A percentile compares a stretch with the other conserved stretches of the same genome.
These are phyloP conservation scores for Drepana falcataria DNA, from an alignment of 2,888 invertebrate genomes.

Conservation along the genomic window DNA sequence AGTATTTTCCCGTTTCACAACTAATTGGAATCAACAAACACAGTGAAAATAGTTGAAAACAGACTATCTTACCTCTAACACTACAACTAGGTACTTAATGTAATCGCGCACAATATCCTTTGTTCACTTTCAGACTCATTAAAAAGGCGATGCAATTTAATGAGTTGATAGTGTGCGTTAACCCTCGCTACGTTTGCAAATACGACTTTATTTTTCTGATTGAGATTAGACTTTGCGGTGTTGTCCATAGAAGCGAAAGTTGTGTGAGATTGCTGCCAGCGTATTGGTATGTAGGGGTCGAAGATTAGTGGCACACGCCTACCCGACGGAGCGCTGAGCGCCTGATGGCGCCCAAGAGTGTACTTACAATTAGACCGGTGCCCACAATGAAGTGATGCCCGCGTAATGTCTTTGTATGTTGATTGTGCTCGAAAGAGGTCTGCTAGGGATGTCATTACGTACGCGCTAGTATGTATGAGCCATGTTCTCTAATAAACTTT, in stretches of 20 bases:
- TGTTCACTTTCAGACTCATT: constrained; percentile 80
- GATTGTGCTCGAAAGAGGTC: constrained; percentile 67
- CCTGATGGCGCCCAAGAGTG: constrained; percentile 76
- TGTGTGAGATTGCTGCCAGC: constrained; percentile 24
- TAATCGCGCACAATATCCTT: constrained; percentile 77
- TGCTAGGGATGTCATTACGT: constrained; percentile 26
- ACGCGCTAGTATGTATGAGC: constrained; percentile 8
- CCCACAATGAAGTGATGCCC: constrained; percentile 78
- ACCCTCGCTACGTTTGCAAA: constrained; percentile 76
- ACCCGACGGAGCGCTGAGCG: constrained; percentile 75
- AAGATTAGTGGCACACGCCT: constrained; percentile 79
- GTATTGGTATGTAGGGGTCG: constrained; percentile 76
- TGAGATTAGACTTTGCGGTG: constrained; percentile 36
- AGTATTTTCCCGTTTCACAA: constrained; percentile 10
- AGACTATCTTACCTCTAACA: constrained; percentile 49
- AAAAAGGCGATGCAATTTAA: constrained; percentile 80
- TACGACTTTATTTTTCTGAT: constrained; percentile 28
- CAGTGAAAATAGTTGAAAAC: constrained; percentile 48
- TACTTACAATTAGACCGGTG: constrained; percentile 78
- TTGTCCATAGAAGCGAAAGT: constrained; percentile 30
- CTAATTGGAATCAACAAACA: constrained; percentile 29
- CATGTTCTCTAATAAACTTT: background rate
- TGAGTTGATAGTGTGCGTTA: constrained; percentile 79
- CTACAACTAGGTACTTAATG: constrained; percentile 73
- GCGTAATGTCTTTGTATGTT: constrained; percentile 78